phyloP scores from a whole-genome alignment of 2,797 vertebrate species.

The Acestrorhynchus altus region DNA sequence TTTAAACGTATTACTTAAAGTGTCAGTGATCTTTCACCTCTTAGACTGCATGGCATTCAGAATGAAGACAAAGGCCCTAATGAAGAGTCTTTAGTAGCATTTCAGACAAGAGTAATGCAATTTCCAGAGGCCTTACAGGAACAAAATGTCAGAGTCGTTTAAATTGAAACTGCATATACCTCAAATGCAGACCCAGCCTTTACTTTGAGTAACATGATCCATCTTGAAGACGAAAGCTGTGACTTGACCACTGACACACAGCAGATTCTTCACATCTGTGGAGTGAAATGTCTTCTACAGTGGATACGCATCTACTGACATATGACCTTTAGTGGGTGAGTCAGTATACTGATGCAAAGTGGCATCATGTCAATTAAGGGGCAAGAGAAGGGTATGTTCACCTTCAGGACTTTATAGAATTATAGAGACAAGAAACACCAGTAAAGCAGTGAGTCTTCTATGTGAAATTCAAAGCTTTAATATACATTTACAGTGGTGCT shows the following conservation, averaged over 20 bases:
- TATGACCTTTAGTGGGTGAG: slow-evolving; percentile 41
- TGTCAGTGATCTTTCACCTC: not conserved
- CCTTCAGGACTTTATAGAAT: not conserved
- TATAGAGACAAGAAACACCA: not conserved
- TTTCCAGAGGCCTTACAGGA: not conserved
- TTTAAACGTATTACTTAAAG: not conserved
- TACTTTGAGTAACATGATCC: slow-evolving; percentile 20
- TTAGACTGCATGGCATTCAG: not conserved
- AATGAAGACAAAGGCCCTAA: not conserved
- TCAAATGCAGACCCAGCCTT: slow-evolving; percentile 31
- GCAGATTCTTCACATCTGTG: slow-evolving; percentile 26
- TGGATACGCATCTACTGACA: slow-evolving; percentile 52
- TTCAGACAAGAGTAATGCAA: not conserved
- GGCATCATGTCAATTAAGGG: slow-evolving; percentile 43
- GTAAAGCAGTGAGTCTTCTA: not conserved
- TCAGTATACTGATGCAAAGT: slow-evolving; percentile 13
- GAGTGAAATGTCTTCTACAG: slow-evolving; percentile 1
- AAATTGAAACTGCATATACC: slow-evolving; percentile 33
- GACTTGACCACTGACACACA: not conserved
- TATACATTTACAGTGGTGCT: not conserved
- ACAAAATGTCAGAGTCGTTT: slow-evolving; percentile 33
- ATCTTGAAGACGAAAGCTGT: slow-evolving; percentile 15
- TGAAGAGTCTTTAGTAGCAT: too few relatives aligned
- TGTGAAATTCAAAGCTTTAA: not conserved
- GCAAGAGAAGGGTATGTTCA: not conserved